Evolutionary conservation across 2,797 vertebrate species (phyloP).

Genomic region (Melanotaenia nigrans): DNA sequence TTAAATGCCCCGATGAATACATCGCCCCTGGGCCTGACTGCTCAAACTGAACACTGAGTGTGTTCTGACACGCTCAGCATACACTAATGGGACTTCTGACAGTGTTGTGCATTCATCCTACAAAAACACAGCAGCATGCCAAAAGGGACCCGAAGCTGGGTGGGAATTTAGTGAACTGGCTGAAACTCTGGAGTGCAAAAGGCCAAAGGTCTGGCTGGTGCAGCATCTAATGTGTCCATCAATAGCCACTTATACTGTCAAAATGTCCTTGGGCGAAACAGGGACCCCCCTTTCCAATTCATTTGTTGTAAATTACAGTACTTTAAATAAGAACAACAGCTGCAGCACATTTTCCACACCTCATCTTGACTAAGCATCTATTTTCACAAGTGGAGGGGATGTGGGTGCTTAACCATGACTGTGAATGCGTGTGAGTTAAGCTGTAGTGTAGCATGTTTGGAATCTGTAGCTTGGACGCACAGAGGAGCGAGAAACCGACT

Average conservation of each 20-base stretch:
- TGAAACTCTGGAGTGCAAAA: conserved; percentile 46
- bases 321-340: conserved; percentile 58
- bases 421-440: conserved; percentile 25
- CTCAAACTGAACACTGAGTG: conserved; percentile 71
- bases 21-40: conserved; percentile 73
- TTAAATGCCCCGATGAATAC: conserved; percentile 81
- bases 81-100: conserved; percentile 80
- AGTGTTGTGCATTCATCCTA: conserved; percentile 73
- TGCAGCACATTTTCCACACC: conserved; percentile 49
- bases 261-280: conserved; percentile 48
- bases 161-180: conserved; percentile 52
- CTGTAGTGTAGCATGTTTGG: conserved; percentile 11
- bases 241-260: conserved; percentile 43
- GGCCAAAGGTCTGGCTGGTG: conserved; percentile 57
- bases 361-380: conserved; percentile 41
- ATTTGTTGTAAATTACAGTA: conserved; percentile 60
- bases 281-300: conserved; percentile 13
- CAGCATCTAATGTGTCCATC: conserved; percentile 59
- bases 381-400: conserved; percentile 55
- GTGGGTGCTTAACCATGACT: conserved; percentile 53
- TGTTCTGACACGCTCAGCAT: conserved; percentile 72
- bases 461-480: conserved; percentile 23
- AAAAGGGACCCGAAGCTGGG: conserved; percentile 50
- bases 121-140: conserved; percentile 59
- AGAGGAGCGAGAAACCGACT: neutral